Conservation (phyloP, 1,140 invertebrate species). For the Polypedilum vanderplanki region DNA sequence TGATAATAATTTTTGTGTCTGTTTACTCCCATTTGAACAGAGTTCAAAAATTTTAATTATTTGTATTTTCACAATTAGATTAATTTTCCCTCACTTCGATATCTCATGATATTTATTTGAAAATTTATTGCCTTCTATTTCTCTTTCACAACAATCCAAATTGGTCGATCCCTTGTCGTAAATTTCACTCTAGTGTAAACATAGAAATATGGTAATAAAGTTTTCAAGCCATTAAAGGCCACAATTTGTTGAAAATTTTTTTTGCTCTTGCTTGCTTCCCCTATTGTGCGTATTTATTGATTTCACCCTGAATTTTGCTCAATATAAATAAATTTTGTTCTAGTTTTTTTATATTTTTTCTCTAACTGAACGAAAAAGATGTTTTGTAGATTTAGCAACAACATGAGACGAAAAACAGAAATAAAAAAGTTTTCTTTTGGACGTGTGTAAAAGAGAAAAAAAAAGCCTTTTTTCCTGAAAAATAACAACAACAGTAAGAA, state of each 20-base stretch:
- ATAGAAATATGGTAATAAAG: conserved; percentile 14
- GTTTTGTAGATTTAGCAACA: background rate
- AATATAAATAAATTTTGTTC: conserved; percentile 16
- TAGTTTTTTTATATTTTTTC: background rate
- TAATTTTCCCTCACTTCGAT: too few species aligned
- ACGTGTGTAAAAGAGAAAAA: background rate
- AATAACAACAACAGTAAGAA: too few species aligned
- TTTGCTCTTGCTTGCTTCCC: too few species aligned
- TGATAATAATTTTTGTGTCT: too few species aligned
- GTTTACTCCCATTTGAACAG: too few species aligned
- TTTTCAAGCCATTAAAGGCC: conserved; percentile 5
- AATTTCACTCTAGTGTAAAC: background rate
- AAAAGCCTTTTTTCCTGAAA: too few species aligned
- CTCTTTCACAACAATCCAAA: too few species aligned
- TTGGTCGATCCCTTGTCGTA: too few species aligned
- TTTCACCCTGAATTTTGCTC: conserved; percentile 16
- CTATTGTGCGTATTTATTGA: background rate
- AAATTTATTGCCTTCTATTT: too few species aligned
- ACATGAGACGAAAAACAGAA: background rate
- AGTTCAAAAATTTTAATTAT: too few species aligned
- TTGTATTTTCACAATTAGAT: too few species aligned
- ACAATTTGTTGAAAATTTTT: background rate
- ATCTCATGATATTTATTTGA: too few species aligned
- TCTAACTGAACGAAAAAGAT: background rate
- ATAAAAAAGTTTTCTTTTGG: background rate